Evolutionary conservation across 2,113 vertebrate genomes (phyloP), one percentile per base, ranked within the genome.

Genomic region (Chaetops frenatus): DNA sequence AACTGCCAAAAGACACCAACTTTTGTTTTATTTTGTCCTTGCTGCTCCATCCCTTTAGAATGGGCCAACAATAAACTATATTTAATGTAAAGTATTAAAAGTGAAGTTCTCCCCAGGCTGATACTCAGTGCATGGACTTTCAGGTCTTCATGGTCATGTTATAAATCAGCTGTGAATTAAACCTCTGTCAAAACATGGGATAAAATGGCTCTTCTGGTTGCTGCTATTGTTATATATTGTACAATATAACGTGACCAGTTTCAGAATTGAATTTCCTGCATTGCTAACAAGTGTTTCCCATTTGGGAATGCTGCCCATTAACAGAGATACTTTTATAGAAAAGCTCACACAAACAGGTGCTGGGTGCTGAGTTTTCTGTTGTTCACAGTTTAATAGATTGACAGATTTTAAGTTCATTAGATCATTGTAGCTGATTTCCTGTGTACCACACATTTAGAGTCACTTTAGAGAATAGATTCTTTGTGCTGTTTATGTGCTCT

Each of bases 141-240:
- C 87, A 88, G 74, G 54, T 90, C 74, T 80, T 96, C 73, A 61
- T 7, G 57, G 82, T 76, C 79, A 48, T 58, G 89, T 91, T 69
- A 92, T 88, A 96, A 96, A 97, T 97, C 92, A 94, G 83, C n/a
- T 71, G 45, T 83, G 96, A 95, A 97, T 97, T 96, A 98, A 97
- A 97, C 96, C 90, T 84, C 92, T 96, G 95, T 90, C 96, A 96
- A 92, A 94, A 81, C 85, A 86, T 80, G 91, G 88, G 87, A 76
- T 89, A 95, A 88, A 96, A 96, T 77, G 70, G 74, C 40, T 83
- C 62, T 95, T 40, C 25, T 89, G 80, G 62, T 90, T 81, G 45
- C 88, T 95, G 79, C 80, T 96, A n/a, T 92, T 82, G 82, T 94
- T 91, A 86, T 69, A 89, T 78, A 94, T 91, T 27, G 10, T 95